Evolutionary conservation across 2,888 invertebrate species (phyloP).

Genomic region (Euspilapteryx auroguttella): DNA sequence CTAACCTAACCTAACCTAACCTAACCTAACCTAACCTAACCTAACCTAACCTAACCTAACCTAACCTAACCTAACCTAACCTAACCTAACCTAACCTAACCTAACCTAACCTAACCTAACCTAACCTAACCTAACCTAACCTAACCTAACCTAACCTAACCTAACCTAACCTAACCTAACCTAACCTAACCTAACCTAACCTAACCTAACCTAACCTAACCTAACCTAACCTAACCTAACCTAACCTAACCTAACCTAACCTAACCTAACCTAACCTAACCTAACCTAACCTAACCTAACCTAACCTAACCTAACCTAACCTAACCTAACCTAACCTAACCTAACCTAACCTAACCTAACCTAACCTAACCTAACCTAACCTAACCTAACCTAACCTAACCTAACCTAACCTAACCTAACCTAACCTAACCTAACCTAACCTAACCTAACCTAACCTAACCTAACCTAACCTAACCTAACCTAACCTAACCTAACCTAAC

Average conservation of each 20-base stretch:
- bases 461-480: constrained; percentile 8
- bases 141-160: constrained; percentile 9
- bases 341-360: constrained; percentile 8
- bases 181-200: constrained; percentile 10
- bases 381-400: constrained; percentile 7
- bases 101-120: constrained; percentile 6
- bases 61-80: constrained; percentile 5
- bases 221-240: constrained; percentile 9
- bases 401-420: constrained; percentile 7
- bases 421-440: constrained; percentile 7
- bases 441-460: constrained; percentile 8
- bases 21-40: constrained; percentile 4
- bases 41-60: constrained; percentile 6
- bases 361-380: constrained; percentile 7
- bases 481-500: constrained; percentile 8
- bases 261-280: constrained; percentile 11
- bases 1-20: constrained; percentile 10
- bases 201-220: constrained; percentile 8
- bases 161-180: constrained; percentile 8
- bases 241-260: constrained; percentile 12
- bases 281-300: constrained; percentile 11
- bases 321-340: constrained; percentile 8
- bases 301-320: constrained; percentile 10
- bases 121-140: constrained; percentile 9
- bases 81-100: constrained; percentile 6